A percentile compares a stretch with the other conserved stretches of the same genome.
phyloP scores from a whole-genome alignment of 1,140 invertebrate genomes.

The Pristionchus pacificus region DNA sequence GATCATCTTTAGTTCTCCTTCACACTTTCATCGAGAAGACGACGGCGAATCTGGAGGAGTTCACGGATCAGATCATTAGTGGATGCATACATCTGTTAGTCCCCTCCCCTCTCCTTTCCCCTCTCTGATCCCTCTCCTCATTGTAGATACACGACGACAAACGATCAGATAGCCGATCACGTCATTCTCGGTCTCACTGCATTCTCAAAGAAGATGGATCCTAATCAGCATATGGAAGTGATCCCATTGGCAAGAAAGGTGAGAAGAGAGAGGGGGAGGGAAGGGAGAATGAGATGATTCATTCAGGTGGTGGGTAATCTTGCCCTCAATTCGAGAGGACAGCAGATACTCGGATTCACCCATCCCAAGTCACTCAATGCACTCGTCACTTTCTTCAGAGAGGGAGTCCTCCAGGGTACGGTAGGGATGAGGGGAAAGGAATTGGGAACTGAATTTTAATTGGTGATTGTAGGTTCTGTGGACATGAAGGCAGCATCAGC shows the following conservation, averaged over 20 bases:
- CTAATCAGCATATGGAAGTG: conserved; percentile 13
- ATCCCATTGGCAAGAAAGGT: background rate
- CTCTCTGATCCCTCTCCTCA: no score
- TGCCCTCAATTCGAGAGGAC: conserved; percentile 54
- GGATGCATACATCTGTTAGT: background rate
- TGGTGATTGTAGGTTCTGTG: conserved; percentile 70
- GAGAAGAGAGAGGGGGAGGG: background rate
- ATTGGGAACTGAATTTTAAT: no score
- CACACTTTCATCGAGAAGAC: conserved; percentile 29
- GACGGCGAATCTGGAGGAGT: background rate
- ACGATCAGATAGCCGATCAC: conserved; percentile 37
- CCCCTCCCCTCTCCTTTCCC: no score
- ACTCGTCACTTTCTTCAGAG: conserved; percentile 86
- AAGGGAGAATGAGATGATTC: background rate
- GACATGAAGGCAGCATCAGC: conserved; percentile 92
- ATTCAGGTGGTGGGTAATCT: background rate
- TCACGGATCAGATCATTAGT: background rate
- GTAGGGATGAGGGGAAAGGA: background rate
- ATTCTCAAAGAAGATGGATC: conserved; percentile 39
- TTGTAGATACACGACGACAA: conserved; percentile 42
- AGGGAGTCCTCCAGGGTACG: conserved; percentile 75
- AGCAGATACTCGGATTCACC: conserved; percentile 83
- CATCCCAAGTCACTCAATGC: conserved; percentile 88
- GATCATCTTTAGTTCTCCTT: conserved; percentile 21
- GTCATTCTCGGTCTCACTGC: conserved; percentile 38